Conservation (phyloP, 2,797 vertebrate species). For the Phylloscopus collybita region DNA sequence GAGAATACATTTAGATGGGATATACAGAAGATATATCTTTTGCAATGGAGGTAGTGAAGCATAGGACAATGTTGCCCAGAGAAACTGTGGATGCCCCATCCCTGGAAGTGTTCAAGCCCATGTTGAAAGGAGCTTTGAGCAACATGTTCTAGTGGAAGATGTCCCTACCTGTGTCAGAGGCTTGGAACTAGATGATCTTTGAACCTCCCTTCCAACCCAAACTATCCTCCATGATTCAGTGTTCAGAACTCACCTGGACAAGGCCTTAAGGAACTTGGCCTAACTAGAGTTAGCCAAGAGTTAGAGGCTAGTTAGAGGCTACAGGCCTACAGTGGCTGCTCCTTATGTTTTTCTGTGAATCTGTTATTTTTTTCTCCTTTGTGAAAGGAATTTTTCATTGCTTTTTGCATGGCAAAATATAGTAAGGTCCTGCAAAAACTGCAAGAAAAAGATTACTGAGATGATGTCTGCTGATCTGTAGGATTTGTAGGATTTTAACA, state of each 20-base stretch:
- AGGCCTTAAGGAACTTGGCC: background rate
- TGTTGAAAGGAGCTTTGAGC: background rate
- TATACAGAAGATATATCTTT: background rate
- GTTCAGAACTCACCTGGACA: background rate
- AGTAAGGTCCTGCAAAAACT: background rate
- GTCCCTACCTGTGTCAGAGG: background rate
- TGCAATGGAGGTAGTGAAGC: background rate
- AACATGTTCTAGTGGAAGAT: background rate
- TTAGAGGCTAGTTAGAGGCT: too few species aligned
- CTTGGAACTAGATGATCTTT: background rate
- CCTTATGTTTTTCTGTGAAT: background rate
- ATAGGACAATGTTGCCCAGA: background rate
- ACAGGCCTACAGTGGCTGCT: background rate
- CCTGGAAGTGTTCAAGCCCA: background rate
- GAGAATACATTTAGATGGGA: background rate
- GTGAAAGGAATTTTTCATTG: background rate
- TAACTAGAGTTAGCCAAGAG: background rate
- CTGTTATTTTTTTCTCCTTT: background rate
- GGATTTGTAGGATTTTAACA: background rate
- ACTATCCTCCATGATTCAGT: background rate
- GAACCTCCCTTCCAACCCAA: background rate
- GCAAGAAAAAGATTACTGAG: background rate
- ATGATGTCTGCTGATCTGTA: background rate
- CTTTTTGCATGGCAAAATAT: background rate
- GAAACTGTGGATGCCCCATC: background rate